phyloP scores from a whole-genome alignment of 2,888 invertebrate species.

The Miltochrista miniata region DNA sequence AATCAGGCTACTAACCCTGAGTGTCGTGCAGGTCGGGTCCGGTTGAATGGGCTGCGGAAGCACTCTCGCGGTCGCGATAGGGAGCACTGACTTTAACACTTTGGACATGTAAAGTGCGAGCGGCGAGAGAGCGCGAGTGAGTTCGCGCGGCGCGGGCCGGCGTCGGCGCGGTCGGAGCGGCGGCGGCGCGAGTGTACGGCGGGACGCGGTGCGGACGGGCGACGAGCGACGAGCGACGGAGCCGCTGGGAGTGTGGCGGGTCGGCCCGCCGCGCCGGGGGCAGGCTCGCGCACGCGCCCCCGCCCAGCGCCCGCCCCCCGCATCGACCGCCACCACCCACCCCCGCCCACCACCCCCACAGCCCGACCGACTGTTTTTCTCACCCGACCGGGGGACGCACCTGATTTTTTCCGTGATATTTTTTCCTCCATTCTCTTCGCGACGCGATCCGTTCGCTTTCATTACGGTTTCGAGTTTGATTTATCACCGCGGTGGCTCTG shows the following conservation, averaged over 20 bases:
- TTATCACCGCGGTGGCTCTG: conserved; percentile 81
- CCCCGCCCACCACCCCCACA: conserved; percentile 60
- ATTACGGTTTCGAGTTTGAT: conserved; percentile 84
- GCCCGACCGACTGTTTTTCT: conserved; percentile 78
- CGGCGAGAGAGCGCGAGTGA: conserved; percentile 48
- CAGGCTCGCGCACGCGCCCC: conserved; percentile 66
- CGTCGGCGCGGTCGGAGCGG: conserved; percentile 71
- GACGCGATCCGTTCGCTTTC: conserved; percentile 84
- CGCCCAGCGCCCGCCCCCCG: conserved; percentile 68
- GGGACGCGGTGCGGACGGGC: conserved; percentile 41
- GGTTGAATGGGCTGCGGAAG: conserved; percentile 74
- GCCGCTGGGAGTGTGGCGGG: conserved; percentile 55
- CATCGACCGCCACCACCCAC: conserved; percentile 74
- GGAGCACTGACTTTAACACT: conserved; percentile 81
- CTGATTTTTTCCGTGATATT: conserved; percentile 84
- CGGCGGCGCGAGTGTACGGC: conserved; percentile 71
- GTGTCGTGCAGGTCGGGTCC: conserved; percentile 74
- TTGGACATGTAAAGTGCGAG: conserved; percentile 77
- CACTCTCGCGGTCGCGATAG: conserved; percentile 78
- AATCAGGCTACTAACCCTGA: conserved; percentile 76
- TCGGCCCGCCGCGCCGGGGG: conserved; percentile 52
- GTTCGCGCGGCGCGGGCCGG: conserved; percentile 75
- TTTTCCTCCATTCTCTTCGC: conserved; percentile 82
- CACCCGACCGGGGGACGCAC: conserved; percentile 82
- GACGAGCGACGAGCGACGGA: conserved; percentile 50